phyloP scores from a whole-genome alignment of 2,888 invertebrate species.

The Rhodophaea formosa region DNA sequence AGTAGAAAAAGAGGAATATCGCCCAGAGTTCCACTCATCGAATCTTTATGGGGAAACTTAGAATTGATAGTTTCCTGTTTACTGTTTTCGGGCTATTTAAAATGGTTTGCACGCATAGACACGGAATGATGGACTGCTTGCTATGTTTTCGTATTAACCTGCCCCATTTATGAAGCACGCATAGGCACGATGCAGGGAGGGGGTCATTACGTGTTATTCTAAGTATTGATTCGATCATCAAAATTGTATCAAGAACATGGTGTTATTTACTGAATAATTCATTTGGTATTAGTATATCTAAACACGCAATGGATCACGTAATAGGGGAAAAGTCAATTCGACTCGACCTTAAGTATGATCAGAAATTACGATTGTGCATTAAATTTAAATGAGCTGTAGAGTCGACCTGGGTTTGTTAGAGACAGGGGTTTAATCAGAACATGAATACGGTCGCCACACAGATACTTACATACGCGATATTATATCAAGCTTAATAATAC shows the following conservation, averaged over 20 bases:
- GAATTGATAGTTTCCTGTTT: constrained; percentile 72
- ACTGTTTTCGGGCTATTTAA: constrained; percentile 66
- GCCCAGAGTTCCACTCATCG: constrained; percentile 58
- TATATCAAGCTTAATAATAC: constrained; percentile 70
- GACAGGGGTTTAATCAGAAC: constrained; percentile 37
- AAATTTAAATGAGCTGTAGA: constrained; percentile 32
- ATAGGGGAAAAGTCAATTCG: constrained; percentile 46
- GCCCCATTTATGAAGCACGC: constrained; percentile 63
- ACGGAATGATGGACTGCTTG: constrained; percentile 61
- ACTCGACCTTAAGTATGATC: constrained; percentile 49
- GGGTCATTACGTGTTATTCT: constrained; percentile 56
- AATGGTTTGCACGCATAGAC: constrained; percentile 67
- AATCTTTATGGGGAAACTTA: constrained; percentile 72
- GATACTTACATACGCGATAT: constrained; percentile 53
- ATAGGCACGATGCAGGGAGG: constrained; percentile 60
- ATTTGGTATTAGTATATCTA: constrained; percentile 66
- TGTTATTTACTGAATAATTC: constrained; percentile 71
- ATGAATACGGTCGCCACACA: constrained; percentile 44
- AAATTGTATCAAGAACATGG: constrained; percentile 59
- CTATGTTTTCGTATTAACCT: constrained; percentile 53
- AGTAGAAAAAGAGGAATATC: constrained; percentile 53
- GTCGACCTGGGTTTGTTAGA: constrained; percentile 41
- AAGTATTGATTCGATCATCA: constrained; percentile 61
- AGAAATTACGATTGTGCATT: constrained; percentile 41
- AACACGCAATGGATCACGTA: constrained; percentile 62